Evolutionary conservation across 2,113 vertebrate genomes (phyloP).

Genomic region (Amphiprion ocellaris): DNA sequence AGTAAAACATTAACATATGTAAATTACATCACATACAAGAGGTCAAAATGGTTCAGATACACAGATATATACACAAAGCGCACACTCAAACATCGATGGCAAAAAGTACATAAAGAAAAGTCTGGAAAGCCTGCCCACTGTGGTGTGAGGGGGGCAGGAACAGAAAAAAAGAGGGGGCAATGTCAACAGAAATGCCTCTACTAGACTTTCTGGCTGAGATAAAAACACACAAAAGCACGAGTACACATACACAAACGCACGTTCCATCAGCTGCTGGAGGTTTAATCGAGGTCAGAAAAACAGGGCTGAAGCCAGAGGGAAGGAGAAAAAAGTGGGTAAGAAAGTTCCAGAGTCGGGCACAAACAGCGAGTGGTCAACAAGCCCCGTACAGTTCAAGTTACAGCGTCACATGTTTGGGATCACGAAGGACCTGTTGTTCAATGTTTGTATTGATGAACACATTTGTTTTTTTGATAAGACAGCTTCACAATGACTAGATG

Average conservation of each 20-base stretch:
- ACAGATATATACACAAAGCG: background rate
- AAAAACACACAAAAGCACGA: constrained; percentile 63
- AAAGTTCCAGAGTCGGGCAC: constrained; percentile 6
- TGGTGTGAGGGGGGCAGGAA: background rate
- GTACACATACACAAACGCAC: constrained; percentile 35
- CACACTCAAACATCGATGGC: background rate
- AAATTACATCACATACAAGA: background rate
- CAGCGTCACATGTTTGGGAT: background rate
- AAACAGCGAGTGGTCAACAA: constrained; percentile 2
- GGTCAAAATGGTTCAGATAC: constrained; percentile 3
- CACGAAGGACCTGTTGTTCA: constrained; percentile 17
- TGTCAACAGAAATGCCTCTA: constrained; percentile 58
- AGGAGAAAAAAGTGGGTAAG: constrained; percentile 34
- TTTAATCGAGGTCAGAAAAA: constrained; percentile 68
- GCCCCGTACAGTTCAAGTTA: background rate
- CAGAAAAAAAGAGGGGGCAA: constrained; percentile 32
- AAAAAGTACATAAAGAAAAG: constrained; percentile 12
- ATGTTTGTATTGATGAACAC: constrained; percentile 42
- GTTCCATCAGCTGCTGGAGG: constrained; percentile 60
- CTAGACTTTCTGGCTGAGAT: constrained; percentile 36
- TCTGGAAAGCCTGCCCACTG: constrained; percentile 7
- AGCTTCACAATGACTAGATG: constrained; percentile 5
- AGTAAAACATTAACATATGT: background rate
- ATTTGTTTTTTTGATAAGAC: constrained; percentile 38
- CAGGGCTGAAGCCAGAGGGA: constrained; percentile 22